phyloP scores from a whole-genome alignment of 2,797 vertebrate genomes.

The Smutsia gigantea region DNA sequence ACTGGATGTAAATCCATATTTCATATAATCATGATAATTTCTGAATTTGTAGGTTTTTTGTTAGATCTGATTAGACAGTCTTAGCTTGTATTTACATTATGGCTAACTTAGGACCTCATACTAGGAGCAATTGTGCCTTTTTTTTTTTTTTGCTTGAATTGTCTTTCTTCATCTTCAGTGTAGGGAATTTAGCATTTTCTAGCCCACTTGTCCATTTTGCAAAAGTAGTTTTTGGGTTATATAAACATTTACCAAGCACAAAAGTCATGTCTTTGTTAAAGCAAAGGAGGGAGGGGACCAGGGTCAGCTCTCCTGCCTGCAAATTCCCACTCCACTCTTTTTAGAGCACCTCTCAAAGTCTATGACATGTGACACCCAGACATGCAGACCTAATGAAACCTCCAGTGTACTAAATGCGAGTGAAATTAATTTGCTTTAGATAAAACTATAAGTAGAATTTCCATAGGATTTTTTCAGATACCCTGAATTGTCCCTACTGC shows the following conservation, averaged over 20 bases:
- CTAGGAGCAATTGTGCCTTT: neutral
- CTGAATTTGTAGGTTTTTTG: neutral
- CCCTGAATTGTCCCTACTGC: neutral
- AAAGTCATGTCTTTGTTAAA: neutral
- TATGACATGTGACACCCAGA: neutral
- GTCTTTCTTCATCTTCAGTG: slow-evolving; percentile 12
- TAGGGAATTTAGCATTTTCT: neutral
- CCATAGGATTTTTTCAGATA: neutral
- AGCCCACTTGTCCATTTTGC: neutral
- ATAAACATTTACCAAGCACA: slow-evolving; percentile 22
- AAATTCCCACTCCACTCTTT: neutral
- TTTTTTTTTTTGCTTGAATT: neutral
- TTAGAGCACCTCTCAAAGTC: neutral
- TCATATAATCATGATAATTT: neutral
- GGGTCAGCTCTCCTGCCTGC: neutral
- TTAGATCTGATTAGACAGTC: neutral
- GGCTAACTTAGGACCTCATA: neutral
- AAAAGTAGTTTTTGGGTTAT: slow-evolving; percentile 44
- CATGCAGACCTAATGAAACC: neutral
- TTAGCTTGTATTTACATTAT: neutral
- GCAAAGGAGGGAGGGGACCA: neutral
- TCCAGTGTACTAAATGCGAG: neutral
- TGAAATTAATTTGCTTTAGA: neutral
- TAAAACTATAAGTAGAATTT: neutral
- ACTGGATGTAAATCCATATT: neutral